A percentile compares a stretch with the other conserved stretches of the same genome.
phyloP scores from a whole-genome alignment of 37 sponge, comb jelly and placozoan genomes.

The Aphrocallistes beatrix region DNA sequence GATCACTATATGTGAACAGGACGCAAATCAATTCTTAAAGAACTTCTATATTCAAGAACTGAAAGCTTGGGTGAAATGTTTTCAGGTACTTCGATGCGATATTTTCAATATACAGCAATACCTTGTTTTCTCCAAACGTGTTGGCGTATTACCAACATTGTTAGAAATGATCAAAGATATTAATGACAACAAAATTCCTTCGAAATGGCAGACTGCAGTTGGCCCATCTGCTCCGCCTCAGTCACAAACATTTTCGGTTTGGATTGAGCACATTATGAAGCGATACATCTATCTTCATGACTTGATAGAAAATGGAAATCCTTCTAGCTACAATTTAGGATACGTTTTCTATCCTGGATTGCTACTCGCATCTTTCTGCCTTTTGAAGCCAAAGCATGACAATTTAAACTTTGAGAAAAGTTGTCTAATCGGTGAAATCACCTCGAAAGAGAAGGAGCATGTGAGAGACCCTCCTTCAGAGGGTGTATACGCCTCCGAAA shows the following conservation, averaged over 20 bases:
- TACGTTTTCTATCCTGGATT: not conserved
- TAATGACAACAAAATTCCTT: not conserved
- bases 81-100: not conserved
- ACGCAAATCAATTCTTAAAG: not conserved
- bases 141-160: not conserved
- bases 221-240: constrained; percentile 5
- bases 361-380: not conserved
- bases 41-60: not conserved
- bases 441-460: not conserved
- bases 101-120: not conserved
- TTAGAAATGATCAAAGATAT: not conserved
- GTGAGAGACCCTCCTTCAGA: not conserved
- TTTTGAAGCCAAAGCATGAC: not conserved
- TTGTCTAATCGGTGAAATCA: not conserved
- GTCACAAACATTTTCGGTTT: not conserved
- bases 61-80: not conserved
- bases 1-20: not conserved
- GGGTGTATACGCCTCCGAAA: not conserved
- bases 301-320: not conserved
- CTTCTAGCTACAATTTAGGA: constrained; percentile 7
- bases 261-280: not conserved
- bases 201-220: not conserved
- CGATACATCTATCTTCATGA: not conserved
- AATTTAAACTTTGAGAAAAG: not conserved
- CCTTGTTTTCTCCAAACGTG: not conserved